phyloP scores from a whole-genome alignment of 2,888 invertebrate genomes.

The Aphidoletes aphidimyza region DNA sequence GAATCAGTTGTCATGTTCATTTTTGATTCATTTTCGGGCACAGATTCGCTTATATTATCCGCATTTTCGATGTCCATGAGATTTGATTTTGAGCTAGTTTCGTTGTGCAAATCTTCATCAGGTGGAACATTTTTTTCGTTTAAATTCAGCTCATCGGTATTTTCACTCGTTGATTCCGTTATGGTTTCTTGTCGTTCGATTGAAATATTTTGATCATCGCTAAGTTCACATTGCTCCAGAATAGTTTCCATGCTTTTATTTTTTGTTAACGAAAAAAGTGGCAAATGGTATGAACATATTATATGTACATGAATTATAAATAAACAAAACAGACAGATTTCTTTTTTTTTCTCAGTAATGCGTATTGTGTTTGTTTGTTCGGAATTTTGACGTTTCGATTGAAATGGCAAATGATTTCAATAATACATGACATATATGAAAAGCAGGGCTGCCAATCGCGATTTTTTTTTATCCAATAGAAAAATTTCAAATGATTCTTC shows the following conservation, averaged over 20 bases:
- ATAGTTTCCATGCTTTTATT: slow-evolving; percentile 52
- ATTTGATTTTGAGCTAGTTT: too few relatives aligned
- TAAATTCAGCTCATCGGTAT: neutral
- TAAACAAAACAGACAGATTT: neutral
- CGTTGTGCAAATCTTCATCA: neutral
- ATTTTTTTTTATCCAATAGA: too few relatives aligned
- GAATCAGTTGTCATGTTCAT: neutral
- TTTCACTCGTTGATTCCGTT: neutral
- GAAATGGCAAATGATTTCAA: neutral
- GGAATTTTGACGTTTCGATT: neutral
- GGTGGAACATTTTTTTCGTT: neutral
- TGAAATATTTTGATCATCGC: neutral
- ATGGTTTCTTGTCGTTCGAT: neutral
- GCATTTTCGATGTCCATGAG: too few relatives aligned
- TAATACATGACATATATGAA: neutral
- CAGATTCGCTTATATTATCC: too few relatives aligned
- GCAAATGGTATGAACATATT: neutral
- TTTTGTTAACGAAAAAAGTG: neutral
- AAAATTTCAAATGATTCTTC: too few relatives aligned
- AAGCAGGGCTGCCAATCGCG: slow-evolving; percentile 3
- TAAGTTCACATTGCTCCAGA: neutral
- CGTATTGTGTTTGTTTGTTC: too few relatives aligned
- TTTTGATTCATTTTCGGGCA: neutral
- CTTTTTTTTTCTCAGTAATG: too few relatives aligned
- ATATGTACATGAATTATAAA: too few relatives aligned